Base-by-base conservation (phyloP, 2,888 invertebrate genomes). In the Lasius platythorax region DNA sequence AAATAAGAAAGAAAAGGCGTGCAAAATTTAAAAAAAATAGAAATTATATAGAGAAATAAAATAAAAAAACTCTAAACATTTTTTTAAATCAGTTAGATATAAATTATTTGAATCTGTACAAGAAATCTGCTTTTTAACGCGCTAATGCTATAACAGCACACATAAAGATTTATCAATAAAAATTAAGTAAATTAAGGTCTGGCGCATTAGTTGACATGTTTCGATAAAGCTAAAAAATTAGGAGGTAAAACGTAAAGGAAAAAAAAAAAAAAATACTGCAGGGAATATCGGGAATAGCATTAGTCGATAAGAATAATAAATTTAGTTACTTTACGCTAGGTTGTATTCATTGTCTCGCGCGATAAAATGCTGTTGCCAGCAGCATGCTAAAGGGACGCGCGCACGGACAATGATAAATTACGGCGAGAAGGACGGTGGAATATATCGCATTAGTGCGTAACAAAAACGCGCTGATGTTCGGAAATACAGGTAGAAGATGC, bases 391-490 rank as follows among this genome's bases (percentile, higher is more conserved):
- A 79, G 79, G 72, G 72, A 30, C 28, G 50, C 9, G 43, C 72
- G 33, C 37, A 18, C 67, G 28, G 72, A 81, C 79, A 81, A 61
- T 81, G 79, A 81, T 81, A 81, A 81, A 88, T 88, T 74, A 56
- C 83, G 33, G 4, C 70, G 68, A 61, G 73, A 83, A 88, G 73
- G 76, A 81, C 46, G 82, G 63, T 53, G 64, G 72, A 82, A 82
- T 53, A 53, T 53, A 53, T 83, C 83, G 72, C 73, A 79, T 88
- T 87, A 85, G 83, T 85, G 78, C 58, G 70, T 33, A 63, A 82
- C 84, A 79, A 87, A 81, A 88, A 82, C 84, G 28, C 50, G 61
- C 6, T 81, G 83, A 88, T 88, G 85, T 82, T 72, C 79, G 37
- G 23, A 53, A 70, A 81, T 81, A 72, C 79, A 82, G 82, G 83